Evolutionary conservation across 2,888 invertebrate species (phyloP).

Genomic region (Heteropelma amictum): DNA sequence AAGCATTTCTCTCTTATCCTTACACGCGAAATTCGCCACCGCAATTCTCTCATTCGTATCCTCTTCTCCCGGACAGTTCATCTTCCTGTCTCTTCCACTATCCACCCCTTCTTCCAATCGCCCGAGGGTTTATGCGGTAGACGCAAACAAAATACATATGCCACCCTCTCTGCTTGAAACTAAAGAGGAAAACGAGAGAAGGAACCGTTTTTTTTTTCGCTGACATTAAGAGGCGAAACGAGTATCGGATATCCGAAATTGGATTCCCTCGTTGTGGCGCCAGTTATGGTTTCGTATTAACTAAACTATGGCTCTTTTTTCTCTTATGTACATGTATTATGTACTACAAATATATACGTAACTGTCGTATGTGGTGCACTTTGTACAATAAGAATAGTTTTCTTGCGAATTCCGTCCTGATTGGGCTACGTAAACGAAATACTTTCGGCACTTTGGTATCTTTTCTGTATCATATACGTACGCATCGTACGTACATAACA

Average conservation of each 20-base stretch:
- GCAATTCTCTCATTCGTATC: constrained; percentile 19
- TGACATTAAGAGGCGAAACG: constrained; percentile 51
- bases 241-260: constrained; percentile 55
- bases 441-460: constrained; percentile 33
- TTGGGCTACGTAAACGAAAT: constrained; percentile 40
- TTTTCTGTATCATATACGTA: constrained; percentile 12
- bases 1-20: constrained; percentile 43
- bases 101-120: background rate
- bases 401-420: constrained; percentile 34
- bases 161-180: constrained; percentile 31
- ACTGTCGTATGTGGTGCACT: constrained; percentile 14
- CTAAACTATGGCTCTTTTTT: constrained; percentile 42
- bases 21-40: background rate
- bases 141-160: background rate
- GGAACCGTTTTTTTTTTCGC: constrained; percentile 40
- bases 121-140: background rate
- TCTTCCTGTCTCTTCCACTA: constrained; percentile 21
- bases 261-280: constrained; percentile 55
- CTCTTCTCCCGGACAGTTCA: constrained; percentile 29
- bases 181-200: constrained; percentile 42
- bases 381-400: constrained; percentile 31
- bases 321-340: background rate
- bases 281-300: constrained; percentile 56
- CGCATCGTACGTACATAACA: constrained; percentile 29
- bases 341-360: background rate